Conservation (phyloP, 2,113 vertebrate species). For the Ailuropoda melanoleuca region DNA sequence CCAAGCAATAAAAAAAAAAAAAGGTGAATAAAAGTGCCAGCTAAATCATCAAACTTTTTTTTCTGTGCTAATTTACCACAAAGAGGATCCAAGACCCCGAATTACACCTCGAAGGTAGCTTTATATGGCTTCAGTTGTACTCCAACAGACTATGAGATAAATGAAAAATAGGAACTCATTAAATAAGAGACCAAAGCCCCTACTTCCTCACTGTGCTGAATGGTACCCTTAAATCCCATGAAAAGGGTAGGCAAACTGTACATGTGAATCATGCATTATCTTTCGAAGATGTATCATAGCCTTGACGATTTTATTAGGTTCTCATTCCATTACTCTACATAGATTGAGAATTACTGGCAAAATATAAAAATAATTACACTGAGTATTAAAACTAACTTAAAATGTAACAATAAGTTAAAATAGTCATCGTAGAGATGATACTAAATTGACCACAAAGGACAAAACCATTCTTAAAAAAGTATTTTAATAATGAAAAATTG, state of each 20-base stretch:
- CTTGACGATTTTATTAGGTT: not conserved
- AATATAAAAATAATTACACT: not conserved
- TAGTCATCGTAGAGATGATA: not conserved
- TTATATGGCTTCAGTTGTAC: not conserved
- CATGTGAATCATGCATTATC: not conserved
- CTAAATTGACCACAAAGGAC: not conserved
- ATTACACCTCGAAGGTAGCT: not conserved
- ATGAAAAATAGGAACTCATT: not conserved
- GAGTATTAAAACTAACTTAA: not conserved
- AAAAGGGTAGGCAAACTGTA: not conserved
- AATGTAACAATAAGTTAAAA: not conserved
- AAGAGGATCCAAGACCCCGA: not conserved
- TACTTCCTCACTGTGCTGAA: not conserved
- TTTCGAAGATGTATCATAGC: not conserved
- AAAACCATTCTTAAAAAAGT: not conserved
- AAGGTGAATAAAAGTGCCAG: not conserved
- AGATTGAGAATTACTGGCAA: not conserved
- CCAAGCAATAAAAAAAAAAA: not conserved
- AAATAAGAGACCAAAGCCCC: not conserved
- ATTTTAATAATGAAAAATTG: not conserved
- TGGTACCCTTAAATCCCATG: not conserved
- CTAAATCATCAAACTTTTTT: not conserved
- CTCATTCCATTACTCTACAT: not conserved
- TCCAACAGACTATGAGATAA: not conserved
- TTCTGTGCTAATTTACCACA: not conserved